A percentile compares a stretch with the other conserved stretches of the same genome.
Conservation (phyloP, 2,888 invertebrate species). For the Rhagonycha fulva region DNA sequence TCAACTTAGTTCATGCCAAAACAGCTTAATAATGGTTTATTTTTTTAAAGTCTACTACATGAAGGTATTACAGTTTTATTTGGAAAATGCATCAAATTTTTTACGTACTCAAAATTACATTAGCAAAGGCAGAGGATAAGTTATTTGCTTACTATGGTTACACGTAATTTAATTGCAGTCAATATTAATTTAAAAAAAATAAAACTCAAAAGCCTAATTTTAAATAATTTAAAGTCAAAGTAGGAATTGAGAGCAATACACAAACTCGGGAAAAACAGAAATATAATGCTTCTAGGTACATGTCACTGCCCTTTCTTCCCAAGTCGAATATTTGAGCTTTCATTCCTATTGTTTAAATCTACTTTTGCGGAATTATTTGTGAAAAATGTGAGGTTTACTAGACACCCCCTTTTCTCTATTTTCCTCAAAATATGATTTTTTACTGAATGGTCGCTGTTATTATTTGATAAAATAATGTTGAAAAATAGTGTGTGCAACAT, state of each 20-base stretch:
- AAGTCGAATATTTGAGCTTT: neutral
- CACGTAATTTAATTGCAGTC: neutral
- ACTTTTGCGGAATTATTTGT: no score
- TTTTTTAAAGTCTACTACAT: neutral
- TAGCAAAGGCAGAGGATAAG: neutral
- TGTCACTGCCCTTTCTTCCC: neutral
- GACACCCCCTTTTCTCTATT: no score
- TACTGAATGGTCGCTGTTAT: no score
- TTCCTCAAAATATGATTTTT: no score
- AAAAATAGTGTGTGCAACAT: no score
- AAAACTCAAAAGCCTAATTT: neutral
- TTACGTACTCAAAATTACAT: neutral
- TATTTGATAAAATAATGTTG: no score
- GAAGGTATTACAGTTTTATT: neutral
- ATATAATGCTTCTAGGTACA: neutral
- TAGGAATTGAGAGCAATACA: neutral
- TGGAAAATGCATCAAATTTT: neutral
- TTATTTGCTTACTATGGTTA: neutral
- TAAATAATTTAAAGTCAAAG: neutral
- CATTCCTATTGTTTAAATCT: no score
- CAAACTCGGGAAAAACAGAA: neutral
- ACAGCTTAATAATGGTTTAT: neutral
- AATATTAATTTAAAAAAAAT: neutral
- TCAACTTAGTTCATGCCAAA: neutral
- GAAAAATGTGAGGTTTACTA: no score